These are phyloP conservation scores for Atherix ibis DNA, from an alignment of 2,888 invertebrate species.

Conservation along the genomic window DNA sequence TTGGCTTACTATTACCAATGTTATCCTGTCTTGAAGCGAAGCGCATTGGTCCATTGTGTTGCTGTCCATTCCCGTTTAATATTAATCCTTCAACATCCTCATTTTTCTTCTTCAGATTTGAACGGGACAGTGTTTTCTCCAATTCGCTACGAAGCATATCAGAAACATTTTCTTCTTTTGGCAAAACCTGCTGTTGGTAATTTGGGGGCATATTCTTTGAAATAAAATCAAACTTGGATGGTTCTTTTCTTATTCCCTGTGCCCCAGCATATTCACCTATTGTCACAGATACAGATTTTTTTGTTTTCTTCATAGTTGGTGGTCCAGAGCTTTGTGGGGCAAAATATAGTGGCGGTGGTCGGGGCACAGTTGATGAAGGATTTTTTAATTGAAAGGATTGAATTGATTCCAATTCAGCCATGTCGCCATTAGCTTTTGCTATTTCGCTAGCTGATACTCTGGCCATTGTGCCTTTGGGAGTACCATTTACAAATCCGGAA, in stretches of 20 bases:
- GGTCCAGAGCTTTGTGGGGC: conserved; percentile 39
- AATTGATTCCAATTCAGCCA: conserved; percentile 58
- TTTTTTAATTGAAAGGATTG: conserved; percentile 59
- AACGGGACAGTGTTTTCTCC: conserved; percentile 56
- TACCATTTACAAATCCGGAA: conserved; percentile 2
- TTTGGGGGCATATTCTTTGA: conserved; percentile 9
- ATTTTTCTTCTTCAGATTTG: conserved; percentile 58
- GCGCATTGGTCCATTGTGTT: background rate
- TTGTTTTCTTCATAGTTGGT: conserved; percentile 40
- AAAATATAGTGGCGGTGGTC: conserved; percentile 56
- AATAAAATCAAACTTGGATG: conserved; percentile 57
- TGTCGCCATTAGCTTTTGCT: conserved; percentile 33
- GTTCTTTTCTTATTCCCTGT: conserved; percentile 41
- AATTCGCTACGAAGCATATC: conserved; percentile 58
- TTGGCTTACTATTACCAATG: conserved; percentile 10
- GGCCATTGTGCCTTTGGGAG: conserved; percentile 11
- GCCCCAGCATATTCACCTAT: conserved; percentile 51
- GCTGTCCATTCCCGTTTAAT: background rate
- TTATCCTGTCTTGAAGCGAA: background rate
- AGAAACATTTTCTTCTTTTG: conserved; percentile 31
- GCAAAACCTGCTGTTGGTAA: conserved; percentile 11
- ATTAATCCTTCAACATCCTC: too few relatives aligned
- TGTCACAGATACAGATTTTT: conserved; percentile 48
- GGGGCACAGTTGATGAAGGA: conserved; percentile 42
- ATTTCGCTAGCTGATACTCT: conserved; percentile 14